Evolutionary conservation across 1,140 invertebrate genomes (phyloP).

Genomic region (Drosophila tropicalis): DNA sequence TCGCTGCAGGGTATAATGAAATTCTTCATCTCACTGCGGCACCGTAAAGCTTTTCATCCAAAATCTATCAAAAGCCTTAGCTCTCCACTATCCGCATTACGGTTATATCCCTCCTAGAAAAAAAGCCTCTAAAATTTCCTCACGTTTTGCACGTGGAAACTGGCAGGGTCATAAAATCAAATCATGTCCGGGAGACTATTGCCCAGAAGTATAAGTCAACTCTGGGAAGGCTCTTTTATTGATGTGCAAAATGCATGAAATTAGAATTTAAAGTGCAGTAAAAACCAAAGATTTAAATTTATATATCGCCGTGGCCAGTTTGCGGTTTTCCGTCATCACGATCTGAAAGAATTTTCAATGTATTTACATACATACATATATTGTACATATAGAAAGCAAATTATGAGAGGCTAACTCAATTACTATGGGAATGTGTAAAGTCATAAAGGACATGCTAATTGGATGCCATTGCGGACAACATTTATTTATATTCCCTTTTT

Average conservation of each 20-base stretch:
- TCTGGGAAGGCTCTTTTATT: constrained; percentile 48
- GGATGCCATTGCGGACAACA: constrained; percentile 64
- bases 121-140: constrained; percentile 55
- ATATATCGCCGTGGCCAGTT: constrained; percentile 7
- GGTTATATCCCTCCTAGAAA: background rate
- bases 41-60: constrained; percentile 7
- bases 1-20: background rate
- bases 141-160: constrained; percentile 52
- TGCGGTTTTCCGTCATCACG: constrained; percentile 28
- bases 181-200: constrained; percentile 45
- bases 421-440: constrained; percentile 44
- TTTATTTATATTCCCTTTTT: constrained; percentile 51
- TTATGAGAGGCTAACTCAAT: constrained; percentile 52
- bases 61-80: constrained; percentile 11
- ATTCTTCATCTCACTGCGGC: constrained; percentile 6
- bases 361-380: background rate
- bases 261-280: constrained; percentile 73
- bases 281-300: constrained; percentile 41
- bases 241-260: constrained; percentile 80
- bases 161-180: constrained; percentile 65
- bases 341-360: constrained; percentile 3
- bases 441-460: constrained; percentile 68
- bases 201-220: background rate
- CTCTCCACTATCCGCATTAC: constrained; percentile 4
- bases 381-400: constrained; percentile 16